phyloP scores from a whole-genome alignment of 2,113 vertebrate genomes.

The Gracilinanus agilis region DNA sequence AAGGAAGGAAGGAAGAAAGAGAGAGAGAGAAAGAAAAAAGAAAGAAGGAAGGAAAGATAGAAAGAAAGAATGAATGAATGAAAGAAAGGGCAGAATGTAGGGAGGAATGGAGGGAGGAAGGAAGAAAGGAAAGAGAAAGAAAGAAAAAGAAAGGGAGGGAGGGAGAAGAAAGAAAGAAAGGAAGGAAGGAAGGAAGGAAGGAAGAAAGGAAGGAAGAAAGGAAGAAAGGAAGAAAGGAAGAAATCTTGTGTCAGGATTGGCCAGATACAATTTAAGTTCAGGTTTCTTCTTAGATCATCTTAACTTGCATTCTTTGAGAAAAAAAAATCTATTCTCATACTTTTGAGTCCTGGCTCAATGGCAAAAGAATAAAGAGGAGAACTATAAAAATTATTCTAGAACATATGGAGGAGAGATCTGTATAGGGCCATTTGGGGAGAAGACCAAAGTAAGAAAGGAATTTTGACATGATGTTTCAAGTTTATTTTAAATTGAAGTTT shows the following conservation, averaged over 20 bases:
- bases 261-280: not conserved
- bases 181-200: fast-evolving
- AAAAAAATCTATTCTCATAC: not conserved
- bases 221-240: too few relatives aligned
- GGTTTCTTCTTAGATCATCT: not conserved
- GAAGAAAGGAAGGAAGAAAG: too few relatives aligned
- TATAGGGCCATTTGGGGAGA: not conserved
- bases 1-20: not conserved
- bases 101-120: fast-evolving
- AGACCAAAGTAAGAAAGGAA: conserved; percentile 1
- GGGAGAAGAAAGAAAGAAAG: not conserved
- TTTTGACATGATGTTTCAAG: not conserved
- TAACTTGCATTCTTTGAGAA: not conserved
- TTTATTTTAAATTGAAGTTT: not conserved
- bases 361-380: not conserved
- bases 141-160: too few relatives aligned
- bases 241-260: not conserved
- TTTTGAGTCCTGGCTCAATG: not conserved
- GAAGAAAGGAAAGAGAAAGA: not conserved
- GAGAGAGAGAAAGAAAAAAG: not conserved
- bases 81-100: not conserved
- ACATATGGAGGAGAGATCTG: not conserved
- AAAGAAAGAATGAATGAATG: not conserved
- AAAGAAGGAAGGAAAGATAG: too few relatives aligned
- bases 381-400: not conserved